A percentile compares a stretch with the other conserved stretches of the same genome.
Evolutionary conservation across 2,888 invertebrate genomes (phyloP).

Genomic region (Tethea ocularis): DNA sequence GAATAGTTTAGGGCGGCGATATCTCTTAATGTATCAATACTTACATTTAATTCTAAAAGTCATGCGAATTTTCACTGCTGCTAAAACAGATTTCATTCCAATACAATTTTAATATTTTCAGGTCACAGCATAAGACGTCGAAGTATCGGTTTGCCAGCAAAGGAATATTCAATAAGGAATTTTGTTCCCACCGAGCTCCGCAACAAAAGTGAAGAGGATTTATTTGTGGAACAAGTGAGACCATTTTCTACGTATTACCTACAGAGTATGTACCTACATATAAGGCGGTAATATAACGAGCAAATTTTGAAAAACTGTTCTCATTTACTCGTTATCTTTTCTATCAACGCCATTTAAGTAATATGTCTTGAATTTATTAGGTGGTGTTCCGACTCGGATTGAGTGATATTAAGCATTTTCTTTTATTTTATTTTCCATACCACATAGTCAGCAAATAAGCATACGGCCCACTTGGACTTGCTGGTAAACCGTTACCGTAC

Average conservation of each 20-base stretch:
- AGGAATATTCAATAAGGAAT: constrained; percentile 36
- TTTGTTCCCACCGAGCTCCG: constrained; percentile 32
- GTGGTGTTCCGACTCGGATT: background rate
- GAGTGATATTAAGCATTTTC: background rate
- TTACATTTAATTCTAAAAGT: background rate
- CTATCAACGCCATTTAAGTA: background rate
- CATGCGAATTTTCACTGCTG: background rate
- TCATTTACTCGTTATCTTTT: background rate
- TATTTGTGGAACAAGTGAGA: constrained; percentile 47
- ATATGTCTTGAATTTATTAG: background rate
- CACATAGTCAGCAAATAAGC: too few relatives aligned
- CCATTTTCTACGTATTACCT: constrained; percentile 11
- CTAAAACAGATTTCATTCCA: constrained; percentile 15
- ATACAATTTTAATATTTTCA: constrained; percentile 29
- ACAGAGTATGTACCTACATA: background rate
- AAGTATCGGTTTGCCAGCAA: constrained; percentile 38
- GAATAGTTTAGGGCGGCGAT: too few relatives aligned
- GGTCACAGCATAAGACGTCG: constrained; percentile 37
- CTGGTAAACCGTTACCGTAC: too few relatives aligned
- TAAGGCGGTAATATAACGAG: background rate
- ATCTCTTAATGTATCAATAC: too few relatives aligned
- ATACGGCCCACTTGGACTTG: too few relatives aligned
- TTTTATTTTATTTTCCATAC: too few relatives aligned
- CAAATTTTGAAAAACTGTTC: background rate
- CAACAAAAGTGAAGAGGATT: constrained; percentile 38